Evolutionary conservation across 1,140 invertebrate species (phyloP).

Genomic region (Trichonephila clavata): DNA sequence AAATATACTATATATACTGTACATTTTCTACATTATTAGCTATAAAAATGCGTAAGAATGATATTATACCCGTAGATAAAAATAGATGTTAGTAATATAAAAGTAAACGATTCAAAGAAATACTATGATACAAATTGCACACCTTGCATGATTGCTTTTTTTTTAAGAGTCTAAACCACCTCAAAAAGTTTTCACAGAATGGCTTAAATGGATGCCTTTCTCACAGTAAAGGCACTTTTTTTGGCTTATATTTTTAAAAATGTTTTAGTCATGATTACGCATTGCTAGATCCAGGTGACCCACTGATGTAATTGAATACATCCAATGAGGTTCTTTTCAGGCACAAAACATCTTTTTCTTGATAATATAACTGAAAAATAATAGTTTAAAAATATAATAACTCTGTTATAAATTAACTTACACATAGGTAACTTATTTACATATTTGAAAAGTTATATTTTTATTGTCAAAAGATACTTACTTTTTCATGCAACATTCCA

Average conservation of each 20-base stretch:
- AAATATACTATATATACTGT: slow-evolving; percentile 57
- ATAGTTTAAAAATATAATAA: no score
- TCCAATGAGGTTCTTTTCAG: slow-evolving; percentile 78
- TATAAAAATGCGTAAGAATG: slow-evolving; percentile 25
- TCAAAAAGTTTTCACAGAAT: neutral
- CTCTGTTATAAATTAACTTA: no score
- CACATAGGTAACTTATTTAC: no score
- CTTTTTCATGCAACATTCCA: slow-evolving; percentile 72
- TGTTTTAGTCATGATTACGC: slow-evolving; percentile 29
- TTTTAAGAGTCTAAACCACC: neutral
- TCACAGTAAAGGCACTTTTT: slow-evolving; percentile 65
- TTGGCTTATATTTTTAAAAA: slow-evolving; percentile 46
- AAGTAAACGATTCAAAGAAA: slow-evolving; percentile 34
- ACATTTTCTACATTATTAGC: slow-evolving; percentile 58
- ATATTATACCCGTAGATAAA: slow-evolving; percentile 69
- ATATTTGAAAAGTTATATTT: no score
- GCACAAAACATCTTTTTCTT: slow-evolving; percentile 72
- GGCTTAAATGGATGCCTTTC: slow-evolving; percentile 48
- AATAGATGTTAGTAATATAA: slow-evolving; percentile 50
- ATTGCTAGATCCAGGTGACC: slow-evolving; percentile 77
- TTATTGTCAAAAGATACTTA: neutral
- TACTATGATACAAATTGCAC: slow-evolving; percentile 67
- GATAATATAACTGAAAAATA: slow-evolving; percentile 53
- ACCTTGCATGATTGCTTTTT: slow-evolving; percentile 41
- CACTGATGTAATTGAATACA: slow-evolving; percentile 79